Conservation (phyloP, 2,888 invertebrate genomes). For the Eudemis profundana region DNA sequence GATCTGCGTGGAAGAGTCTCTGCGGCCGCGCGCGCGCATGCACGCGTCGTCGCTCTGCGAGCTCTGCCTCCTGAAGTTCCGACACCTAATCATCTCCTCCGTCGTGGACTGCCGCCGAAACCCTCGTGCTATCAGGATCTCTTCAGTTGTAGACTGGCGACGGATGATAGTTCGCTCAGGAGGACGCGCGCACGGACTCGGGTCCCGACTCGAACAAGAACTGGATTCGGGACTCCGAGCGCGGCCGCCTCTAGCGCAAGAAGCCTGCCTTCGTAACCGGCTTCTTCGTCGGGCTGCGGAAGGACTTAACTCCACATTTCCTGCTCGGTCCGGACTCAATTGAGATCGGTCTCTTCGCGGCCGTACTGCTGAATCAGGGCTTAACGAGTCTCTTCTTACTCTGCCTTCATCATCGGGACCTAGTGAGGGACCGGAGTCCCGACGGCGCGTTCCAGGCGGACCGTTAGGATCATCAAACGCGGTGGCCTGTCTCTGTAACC, state of each 20-base stretch:
- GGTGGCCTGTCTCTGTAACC: conserved; percentile 94
- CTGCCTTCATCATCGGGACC: conserved; percentile 93
- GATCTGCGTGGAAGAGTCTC: conserved; percentile 95
- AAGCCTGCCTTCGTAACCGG: conserved; percentile 91
- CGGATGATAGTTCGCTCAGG: conserved; percentile 90
- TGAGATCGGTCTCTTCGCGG: conserved; percentile 91
- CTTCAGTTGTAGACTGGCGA: conserved; percentile 95
- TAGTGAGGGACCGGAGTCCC: conserved; percentile 93
- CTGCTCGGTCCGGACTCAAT: conserved; percentile 91
- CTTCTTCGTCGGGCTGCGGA: conserved; percentile 88
- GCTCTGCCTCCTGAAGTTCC: conserved; percentile 95
- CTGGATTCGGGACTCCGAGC: conserved; percentile 89
- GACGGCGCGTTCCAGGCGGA: conserved; percentile 88
- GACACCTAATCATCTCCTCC: conserved; percentile 96
- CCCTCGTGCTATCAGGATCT: conserved; percentile 95
- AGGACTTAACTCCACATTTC: conserved; percentile 93
- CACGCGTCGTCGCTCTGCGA: conserved; percentile 94
- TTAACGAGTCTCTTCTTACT: conserved; percentile 93
- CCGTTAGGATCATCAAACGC: conserved; percentile 94
- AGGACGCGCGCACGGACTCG: conserved; percentile 90
- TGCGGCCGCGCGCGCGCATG: conserved; percentile 88
- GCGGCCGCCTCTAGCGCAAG: conserved; percentile 87
- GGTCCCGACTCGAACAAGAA: conserved; percentile 93
- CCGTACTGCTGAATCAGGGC: conserved; percentile 94
- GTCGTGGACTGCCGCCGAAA: conserved; percentile 96